These are phyloP conservation scores for Sinocyclocheilus anshuiensis DNA, from an alignment of 2,113 vertebrate genomes.

Conservation along the genomic window DNA sequence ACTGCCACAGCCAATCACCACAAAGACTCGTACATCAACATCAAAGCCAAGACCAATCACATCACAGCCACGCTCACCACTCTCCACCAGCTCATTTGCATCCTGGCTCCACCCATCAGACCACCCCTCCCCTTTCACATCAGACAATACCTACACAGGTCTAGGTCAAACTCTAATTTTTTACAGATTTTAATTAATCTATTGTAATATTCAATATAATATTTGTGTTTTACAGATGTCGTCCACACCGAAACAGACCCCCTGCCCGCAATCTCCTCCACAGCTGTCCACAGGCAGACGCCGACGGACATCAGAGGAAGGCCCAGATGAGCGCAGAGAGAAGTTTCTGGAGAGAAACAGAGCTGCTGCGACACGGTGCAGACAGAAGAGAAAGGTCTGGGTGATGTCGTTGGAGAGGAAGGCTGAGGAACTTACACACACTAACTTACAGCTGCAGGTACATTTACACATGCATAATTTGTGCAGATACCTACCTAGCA, in stretches of 20 bases:
- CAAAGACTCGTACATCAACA: constrained; percentile 83
- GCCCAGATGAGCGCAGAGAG: constrained; percentile 92
- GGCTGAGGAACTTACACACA: constrained; percentile 98
- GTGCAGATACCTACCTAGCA: too few species aligned
- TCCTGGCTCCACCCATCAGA: constrained; percentile 81
- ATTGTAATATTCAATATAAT: background rate
- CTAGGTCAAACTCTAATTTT: constrained; percentile 38
- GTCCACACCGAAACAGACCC: constrained; percentile 45
- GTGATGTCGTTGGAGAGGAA: constrained; percentile 99
- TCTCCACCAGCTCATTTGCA: constrained; percentile 85
- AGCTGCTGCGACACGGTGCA: constrained; percentile 94
- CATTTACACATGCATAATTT: constrained; percentile 23
- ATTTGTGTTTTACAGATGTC: constrained; percentile 63
- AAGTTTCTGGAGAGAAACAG: constrained; percentile 98
- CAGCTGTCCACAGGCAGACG: constrained; percentile 77
- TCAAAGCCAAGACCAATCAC: constrained; percentile 80
- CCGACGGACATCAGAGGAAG: constrained; percentile 87
- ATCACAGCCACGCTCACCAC: constrained; percentile 84
- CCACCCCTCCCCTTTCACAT: constrained; percentile 83
- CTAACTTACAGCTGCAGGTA: constrained; percentile 99
- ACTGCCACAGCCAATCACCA: constrained; percentile 85
- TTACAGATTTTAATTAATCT: constrained; percentile 30
- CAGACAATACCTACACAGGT: constrained; percentile 88
- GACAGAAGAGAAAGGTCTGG: constrained; percentile 99
- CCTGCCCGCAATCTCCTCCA: constrained; percentile 60